These are phyloP conservation scores for Climacteris rufus DNA, from an alignment of 2,113 vertebrate genomes.

Conservation along the genomic window DNA sequence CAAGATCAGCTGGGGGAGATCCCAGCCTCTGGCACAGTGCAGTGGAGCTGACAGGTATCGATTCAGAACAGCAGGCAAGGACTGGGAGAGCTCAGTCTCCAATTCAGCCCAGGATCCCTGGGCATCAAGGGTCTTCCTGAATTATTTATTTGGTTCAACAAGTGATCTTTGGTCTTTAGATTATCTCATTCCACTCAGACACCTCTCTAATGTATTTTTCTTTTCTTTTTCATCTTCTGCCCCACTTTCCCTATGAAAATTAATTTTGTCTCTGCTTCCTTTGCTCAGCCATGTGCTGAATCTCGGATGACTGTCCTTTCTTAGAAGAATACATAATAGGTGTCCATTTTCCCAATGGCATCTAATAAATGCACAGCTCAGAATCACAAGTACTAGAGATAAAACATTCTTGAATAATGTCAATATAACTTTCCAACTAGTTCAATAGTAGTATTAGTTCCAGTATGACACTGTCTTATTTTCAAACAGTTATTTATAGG, in stretches of 20 bases:
- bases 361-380: constrained; percentile 3
- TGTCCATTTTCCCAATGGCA: neutral
- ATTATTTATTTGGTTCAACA: constrained; percentile 10
- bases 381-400: constrained; percentile 25
- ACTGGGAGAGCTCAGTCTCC: neutral
- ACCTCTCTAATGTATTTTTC: neutral
- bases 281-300: neutral
- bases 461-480: neutral
- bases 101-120: neutral
- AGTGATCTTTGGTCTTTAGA: neutral
- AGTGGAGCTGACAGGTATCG: neutral
- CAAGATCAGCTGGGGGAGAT: neutral
- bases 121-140: neutral
- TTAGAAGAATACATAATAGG: neutral
- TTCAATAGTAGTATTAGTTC: constrained; percentile 3
- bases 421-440: neutral
- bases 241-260: neutral
- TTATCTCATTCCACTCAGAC: neutral
- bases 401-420: neutral
- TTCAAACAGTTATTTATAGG: constrained; percentile 16
- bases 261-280: neutral
- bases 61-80: neutral
- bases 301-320: neutral
- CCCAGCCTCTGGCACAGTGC: neutral
- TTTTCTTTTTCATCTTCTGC: neutral